Percentiles rank a stretch among this genome's conserved stretches.
Conservation (phyloP, 2,797 vertebrate genomes). For the Eospalax fontanierii region DNA sequence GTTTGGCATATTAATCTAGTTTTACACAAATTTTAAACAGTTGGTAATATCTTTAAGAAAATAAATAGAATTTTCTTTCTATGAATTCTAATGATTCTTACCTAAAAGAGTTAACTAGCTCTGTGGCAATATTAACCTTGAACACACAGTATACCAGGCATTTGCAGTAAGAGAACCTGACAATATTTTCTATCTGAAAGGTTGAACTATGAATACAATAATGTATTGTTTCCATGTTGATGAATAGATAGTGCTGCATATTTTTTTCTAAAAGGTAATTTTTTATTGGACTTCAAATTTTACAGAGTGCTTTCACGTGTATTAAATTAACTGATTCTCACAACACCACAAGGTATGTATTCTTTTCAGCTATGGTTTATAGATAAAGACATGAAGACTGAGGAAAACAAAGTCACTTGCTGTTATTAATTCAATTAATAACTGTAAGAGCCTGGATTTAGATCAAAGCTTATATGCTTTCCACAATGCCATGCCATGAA, state of each 20-base stretch:
- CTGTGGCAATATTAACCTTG: constrained; percentile 1
- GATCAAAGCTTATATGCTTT: constrained; percentile 19
- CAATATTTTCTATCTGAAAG: not conserved
- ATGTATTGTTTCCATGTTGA: constrained; percentile 48
- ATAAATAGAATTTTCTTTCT: constrained; percentile 35
- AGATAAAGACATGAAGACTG: constrained; percentile 34
- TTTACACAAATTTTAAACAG: constrained; percentile 49
- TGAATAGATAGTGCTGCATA: not conserved
- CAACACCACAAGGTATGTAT: not conserved
- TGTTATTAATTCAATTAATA: constrained; percentile 68
- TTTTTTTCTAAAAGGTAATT: constrained; percentile 49
- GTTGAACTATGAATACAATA: not conserved
- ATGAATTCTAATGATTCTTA: constrained; percentile 45
- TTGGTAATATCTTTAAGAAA: constrained; percentile 12
- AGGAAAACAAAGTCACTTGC: constrained; percentile 49
- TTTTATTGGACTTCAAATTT: constrained; percentile 70
- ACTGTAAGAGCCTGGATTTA: constrained; percentile 36
- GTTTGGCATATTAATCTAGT: constrained; percentile 19
- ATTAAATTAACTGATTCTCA: constrained; percentile 37
- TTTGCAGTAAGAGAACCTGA: constrained; percentile 43
- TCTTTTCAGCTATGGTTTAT: constrained; percentile 65
- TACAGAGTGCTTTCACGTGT: constrained; percentile 47
- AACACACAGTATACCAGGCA: not conserved
- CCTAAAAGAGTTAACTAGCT: constrained; percentile 45
- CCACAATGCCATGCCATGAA: not conserved